Evolutionary conservation across 2,113 vertebrate genomes (phyloP), one percentile per base, ranked within the genome.

Genomic region (Plectropomus leopardus): DNA sequence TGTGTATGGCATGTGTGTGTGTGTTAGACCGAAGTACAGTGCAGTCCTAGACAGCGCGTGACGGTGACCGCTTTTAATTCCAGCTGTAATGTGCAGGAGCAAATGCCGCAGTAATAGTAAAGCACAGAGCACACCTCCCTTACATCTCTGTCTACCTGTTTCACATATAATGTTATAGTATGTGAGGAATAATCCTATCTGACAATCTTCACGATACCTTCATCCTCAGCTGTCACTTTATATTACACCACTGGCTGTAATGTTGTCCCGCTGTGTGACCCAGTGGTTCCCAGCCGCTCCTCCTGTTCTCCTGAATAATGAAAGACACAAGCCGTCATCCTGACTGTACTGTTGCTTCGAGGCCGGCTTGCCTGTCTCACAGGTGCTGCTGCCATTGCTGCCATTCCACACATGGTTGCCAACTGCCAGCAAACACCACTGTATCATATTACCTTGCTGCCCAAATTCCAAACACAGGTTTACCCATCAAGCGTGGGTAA

Each of bases 251-350:
- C 51, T 60, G 61, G 50, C 71, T 75, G n/a, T 85, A 76, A 73
- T 36, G 72, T 21, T 24, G 77, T 72, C 59, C 73, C 57, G 77
- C 71, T 77, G 53, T 74, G 80, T 91, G 86, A 83, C 88, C 73
- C 60, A 64, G 64, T 76, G 82, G 77, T 88, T 90, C 86, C 88
- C 65, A 63, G 83, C 80, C 53, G 88, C 92, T 92, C 89, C 92
- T 94, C 90, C 82, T 90, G 83, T 94, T 94, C 91, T 91, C 92
- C 83, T 96, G 90, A 95, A 96, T 96, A 95, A 95, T 92, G 88
- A 88, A 95, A 82, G 86, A 85, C 78, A 67, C 63, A 26, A 81
- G 86, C 80, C 51, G 72, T 84, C 78, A 10, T 74, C 68, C 75
- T 78, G 89, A 68, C 82, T 72, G 85, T 80, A 45, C 66, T 66